Conservation (phyloP, 92 coral and sea anemone genomes). For the Bergia sp. region DNA sequence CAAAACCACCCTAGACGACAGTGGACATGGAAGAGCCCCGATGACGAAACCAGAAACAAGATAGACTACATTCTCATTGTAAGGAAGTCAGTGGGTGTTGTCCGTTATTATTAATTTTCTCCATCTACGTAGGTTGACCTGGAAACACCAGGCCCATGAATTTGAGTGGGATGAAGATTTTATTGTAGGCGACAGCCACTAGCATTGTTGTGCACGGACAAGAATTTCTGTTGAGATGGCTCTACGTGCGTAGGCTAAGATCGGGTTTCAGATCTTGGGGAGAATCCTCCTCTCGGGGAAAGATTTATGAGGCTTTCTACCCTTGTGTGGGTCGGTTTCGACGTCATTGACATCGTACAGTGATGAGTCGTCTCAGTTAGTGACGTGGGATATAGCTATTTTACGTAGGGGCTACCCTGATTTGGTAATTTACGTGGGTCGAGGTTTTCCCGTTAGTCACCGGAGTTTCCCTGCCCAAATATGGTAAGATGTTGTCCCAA, state of each 20-base stretch:
- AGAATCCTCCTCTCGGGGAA: slow-evolving; percentile 14
- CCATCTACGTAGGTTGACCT: slow-evolving; percentile 18
- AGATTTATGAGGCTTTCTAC: slow-evolving; percentile 11
- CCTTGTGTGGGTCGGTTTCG: slow-evolving; percentile 23
- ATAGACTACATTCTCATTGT: no score
- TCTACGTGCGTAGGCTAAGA: neutral
- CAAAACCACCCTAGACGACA: no score
- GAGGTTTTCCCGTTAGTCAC: slow-evolving; percentile 22
- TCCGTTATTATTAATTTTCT: neutral
- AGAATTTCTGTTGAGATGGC: slow-evolving; percentile 1
- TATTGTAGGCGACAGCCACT: slow-evolving; percentile 23
- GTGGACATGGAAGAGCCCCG: no score
- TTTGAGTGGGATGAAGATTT: slow-evolving; percentile 16
- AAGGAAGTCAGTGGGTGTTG: slow-evolving; percentile 23
- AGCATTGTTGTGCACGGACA: neutral
- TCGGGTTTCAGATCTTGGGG: slow-evolving; percentile 15
- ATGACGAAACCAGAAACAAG: no score
- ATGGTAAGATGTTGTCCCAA: slow-evolving; percentile 16
- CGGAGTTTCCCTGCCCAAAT: slow-evolving; percentile 23
- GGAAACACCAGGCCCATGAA: slow-evolving; percentile 12
- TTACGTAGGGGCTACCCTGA: slow-evolving; percentile 10
- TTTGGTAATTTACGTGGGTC: slow-evolving; percentile 13
- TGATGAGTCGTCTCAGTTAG: neutral
- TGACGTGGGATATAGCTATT: slow-evolving; percentile 21
- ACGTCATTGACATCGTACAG: neutral